A percentile compares a stretch with the other conserved stretches of the same genome.
Evolutionary conservation across 2,888 invertebrate genomes (phyloP).

Genomic region (Didymodactylos carnosus): DNA sequence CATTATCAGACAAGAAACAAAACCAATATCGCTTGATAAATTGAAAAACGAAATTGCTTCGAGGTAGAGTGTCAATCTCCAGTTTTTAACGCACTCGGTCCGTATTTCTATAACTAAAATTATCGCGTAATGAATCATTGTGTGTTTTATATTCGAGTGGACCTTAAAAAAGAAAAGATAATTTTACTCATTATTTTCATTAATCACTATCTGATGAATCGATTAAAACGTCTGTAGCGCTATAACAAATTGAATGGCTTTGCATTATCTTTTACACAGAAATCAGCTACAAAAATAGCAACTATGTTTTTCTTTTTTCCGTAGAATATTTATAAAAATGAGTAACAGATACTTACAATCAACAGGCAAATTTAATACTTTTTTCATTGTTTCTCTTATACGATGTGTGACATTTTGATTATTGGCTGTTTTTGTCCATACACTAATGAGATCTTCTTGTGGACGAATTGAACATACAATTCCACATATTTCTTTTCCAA

Average conservation of each 20-base stretch:
- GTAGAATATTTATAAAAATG: too few relatives aligned
- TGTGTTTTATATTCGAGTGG: slow-evolving; percentile 12
- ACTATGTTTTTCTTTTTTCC: background rate
- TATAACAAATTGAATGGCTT: too few relatives aligned
- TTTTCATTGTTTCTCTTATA: slow-evolving; percentile 77
- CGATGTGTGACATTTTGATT: slow-evolving; percentile 56
- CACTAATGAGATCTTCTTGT: slow-evolving; percentile 85
- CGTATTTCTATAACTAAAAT: slow-evolving; percentile 13
- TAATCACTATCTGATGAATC: too few relatives aligned
- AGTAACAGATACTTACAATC: background rate
- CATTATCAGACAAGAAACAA: background rate
- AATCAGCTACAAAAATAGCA: background rate
- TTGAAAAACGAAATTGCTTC: background rate
- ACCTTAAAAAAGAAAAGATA: background rate
- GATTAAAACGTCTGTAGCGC: too few relatives aligned
- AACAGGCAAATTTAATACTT: slow-evolving; percentile 72
- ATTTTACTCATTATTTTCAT: too few relatives aligned
- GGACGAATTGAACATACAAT: slow-evolving; percentile 82
- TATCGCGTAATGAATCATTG: slow-evolving; percentile 11
- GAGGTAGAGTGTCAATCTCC: background rate
- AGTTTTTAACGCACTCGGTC: background rate
- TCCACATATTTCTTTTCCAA: slow-evolving; percentile 91
- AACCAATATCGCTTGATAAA: background rate
- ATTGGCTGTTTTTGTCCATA: slow-evolving; percentile 71
- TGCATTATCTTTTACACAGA: too few relatives aligned